Conservation (phyloP, 2,888 invertebrate species). For the Acronicta alni region DNA sequence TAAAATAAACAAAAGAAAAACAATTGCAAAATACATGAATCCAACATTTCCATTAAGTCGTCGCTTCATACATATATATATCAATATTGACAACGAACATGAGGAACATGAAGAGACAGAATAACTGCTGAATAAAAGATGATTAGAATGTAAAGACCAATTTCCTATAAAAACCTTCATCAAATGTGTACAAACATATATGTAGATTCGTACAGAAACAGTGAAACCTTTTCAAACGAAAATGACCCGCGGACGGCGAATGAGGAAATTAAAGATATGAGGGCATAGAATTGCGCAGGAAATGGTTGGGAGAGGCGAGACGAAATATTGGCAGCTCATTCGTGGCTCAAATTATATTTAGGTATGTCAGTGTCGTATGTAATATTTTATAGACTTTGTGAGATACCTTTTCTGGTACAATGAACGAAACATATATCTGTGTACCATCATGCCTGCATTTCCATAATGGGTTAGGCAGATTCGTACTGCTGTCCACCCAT, state of each 20-base stretch:
- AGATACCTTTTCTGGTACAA: too few species aligned
- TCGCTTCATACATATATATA: constrained; percentile 3
- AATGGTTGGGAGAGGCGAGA: constrained; percentile 45
- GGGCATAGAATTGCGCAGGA: constrained; percentile 61
- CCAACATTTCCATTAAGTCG: neutral
- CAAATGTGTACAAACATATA: constrained; percentile 39
- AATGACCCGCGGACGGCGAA: constrained; percentile 61
- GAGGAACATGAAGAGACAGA: constrained; percentile 19
- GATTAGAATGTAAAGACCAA: constrained; percentile 49
- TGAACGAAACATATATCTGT: too few species aligned
- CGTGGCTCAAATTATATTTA: constrained; percentile 13
- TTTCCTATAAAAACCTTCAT: constrained; percentile 45
- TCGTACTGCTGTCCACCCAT: too few species aligned
- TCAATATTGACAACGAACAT: constrained; percentile 27
- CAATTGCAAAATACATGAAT: neutral
- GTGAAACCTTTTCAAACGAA: constrained; percentile 53
- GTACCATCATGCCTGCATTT: too few species aligned
- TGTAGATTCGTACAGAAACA: constrained; percentile 33
- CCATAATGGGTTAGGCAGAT: too few species aligned
- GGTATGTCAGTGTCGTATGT: neutral
- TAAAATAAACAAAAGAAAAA: constrained; percentile 14
- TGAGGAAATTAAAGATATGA: constrained; percentile 70
- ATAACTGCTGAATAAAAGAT: constrained; percentile 33
- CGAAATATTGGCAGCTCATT: constrained; percentile 45
- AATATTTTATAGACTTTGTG: too few species aligned